Base-by-base conservation (phyloP, 1,140 invertebrate species). In the Heliothis virescens region DNA sequence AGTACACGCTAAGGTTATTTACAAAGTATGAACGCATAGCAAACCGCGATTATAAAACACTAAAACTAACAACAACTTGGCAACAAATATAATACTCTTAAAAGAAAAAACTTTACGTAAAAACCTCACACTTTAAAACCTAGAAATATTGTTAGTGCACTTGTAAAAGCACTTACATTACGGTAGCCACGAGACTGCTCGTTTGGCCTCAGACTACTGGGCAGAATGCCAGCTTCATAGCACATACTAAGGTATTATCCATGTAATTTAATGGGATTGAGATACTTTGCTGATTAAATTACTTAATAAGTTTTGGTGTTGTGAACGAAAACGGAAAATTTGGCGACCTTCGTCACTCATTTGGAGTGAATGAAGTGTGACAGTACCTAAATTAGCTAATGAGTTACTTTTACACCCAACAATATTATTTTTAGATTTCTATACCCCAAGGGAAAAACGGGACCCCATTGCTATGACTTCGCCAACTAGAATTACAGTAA, bases 131-230 rank as follows among this genome's bases (percentile, higher is more conserved):
- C 34, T n/a, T 47, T 48, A 65, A 65, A 3, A 12, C 41, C 16
- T 41, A n/a, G 34, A 65, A 65, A 65, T 48, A 65, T 65, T 18
- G 62, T 65, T 48, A 47, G 41, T 48, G 65, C 18, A 18, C 47
- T 53, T 69, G 65, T 69, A 69, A 69, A 67, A 52, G 65, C 48
- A 52, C 47, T 69, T 48, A 3, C 48, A 53, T 53, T 69, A 29
- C 48, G 12, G 65, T 48, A 18, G 16, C 34, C n/a, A n/a, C 65
- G 48, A 26, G 65, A 69, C n/a, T 69, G 65, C 65, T 69, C 65
- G 21, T 29, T 53, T 71, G 67, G 47, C 67, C 18, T 53, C 18
- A 15, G 21, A 5, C 18, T 16, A 50, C 11, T 52, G 67, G 67
- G 67, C 48, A 53, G 3, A 9, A 1, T 71, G 67, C 67, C 67